phyloP scores from a whole-genome alignment of 1,140 invertebrate species.

The Phthorimaea operculella region DNA sequence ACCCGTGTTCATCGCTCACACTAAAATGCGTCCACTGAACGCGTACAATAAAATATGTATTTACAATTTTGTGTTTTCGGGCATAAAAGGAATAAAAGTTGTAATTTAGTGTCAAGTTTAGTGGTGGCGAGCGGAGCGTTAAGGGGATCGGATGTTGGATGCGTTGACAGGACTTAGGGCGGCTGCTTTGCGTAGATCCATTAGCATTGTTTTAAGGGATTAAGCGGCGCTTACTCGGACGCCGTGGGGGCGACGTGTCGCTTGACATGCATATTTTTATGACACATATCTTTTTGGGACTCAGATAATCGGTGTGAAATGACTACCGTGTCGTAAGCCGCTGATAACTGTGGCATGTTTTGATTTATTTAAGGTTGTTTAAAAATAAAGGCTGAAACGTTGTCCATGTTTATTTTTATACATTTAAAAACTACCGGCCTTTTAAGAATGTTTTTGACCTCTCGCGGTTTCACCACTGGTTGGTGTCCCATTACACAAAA shows the following conservation, averaged over 20 bases:
- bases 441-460: no score
- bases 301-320: constrained; percentile 52
- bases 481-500: constrained; percentile 59
- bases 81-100: constrained; percentile 49
- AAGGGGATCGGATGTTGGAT: constrained; percentile 52
- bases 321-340: constrained; percentile 50
- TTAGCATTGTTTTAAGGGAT: constrained; percentile 67
- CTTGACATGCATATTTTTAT: constrained; percentile 59
- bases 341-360: constrained; percentile 36
- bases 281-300: constrained; percentile 53
- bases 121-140: constrained; percentile 59
- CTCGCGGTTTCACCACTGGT: constrained; percentile 10
- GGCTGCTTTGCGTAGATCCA: constrained; percentile 57
- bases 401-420: background rate
- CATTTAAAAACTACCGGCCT: no score
- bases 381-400: constrained; percentile 2
- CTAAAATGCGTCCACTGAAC: constrained; percentile 64
- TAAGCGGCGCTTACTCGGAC: constrained; percentile 47
- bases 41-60: constrained; percentile 65
- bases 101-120: constrained; percentile 65
- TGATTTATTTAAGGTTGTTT: constrained; percentile 18
- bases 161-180: constrained; percentile 58
- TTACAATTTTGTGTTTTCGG: constrained; percentile 56
- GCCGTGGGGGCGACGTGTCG: constrained; percentile 41
- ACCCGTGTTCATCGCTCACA: constrained; percentile 67